Conservation (phyloP, 2,113 vertebrate species). For the Forbesichthys agassizii region DNA sequence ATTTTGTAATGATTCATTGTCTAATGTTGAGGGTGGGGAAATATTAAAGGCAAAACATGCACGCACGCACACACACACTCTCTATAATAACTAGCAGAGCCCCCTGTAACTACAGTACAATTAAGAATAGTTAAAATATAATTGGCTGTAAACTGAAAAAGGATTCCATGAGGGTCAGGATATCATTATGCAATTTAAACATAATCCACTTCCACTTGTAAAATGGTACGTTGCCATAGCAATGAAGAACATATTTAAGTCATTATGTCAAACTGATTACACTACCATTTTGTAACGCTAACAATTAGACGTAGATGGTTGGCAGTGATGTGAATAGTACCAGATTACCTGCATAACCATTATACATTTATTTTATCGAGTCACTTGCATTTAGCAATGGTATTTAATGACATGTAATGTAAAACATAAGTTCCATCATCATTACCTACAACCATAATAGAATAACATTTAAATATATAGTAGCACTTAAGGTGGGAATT, state of each 20-base stretch:
- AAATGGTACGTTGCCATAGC: no score
- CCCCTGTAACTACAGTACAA: constrained; percentile 40
- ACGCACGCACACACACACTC: background rate
- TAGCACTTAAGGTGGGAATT: no score
- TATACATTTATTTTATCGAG: background rate
- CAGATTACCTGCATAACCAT: background rate
- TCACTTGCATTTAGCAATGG: background rate
- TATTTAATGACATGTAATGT: background rate
- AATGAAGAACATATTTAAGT: constrained; percentile 1
- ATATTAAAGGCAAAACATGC: background rate
- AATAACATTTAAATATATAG: no score
- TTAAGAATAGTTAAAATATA: constrained; percentile 55
- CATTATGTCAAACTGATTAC: constrained; percentile 23
- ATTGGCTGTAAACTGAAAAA: constrained; percentile 44
- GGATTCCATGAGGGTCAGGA: constrained; percentile 63
- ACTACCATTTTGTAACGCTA: constrained; percentile 20
- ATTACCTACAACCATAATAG: no score
- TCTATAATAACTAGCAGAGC: background rate
- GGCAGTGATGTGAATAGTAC: background rate
- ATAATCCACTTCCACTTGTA: constrained; percentile 36
- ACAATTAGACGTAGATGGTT: background rate
- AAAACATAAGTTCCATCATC: background rate
- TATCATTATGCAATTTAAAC: constrained; percentile 60
- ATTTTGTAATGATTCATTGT: no score
- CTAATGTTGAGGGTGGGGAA: no score